Conservation (phyloP, 2,113 vertebrate species). For the Cinclus cinclus region DNA sequence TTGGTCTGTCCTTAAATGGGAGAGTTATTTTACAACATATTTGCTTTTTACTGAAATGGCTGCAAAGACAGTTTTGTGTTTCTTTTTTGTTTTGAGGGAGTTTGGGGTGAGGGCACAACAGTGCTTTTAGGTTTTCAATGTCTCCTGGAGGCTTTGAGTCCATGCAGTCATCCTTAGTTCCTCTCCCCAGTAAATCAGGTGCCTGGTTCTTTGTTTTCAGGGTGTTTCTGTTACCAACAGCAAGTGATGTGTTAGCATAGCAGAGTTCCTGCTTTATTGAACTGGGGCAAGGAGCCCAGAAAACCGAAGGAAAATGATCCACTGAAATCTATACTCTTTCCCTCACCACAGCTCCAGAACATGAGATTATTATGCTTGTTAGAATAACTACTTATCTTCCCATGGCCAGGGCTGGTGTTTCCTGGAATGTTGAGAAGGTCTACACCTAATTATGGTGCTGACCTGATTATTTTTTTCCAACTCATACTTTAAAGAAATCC, state of each 20-base stretch:
- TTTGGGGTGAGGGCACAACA: not conserved
- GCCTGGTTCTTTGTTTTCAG: not conserved
- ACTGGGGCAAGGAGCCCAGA: conserved; percentile 57
- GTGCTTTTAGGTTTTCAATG: not conserved
- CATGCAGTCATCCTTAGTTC: not conserved
- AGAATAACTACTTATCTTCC: not conserved
- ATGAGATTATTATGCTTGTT: not conserved
- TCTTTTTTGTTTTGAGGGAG: not conserved
- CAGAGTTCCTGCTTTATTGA: conserved; percentile 10
- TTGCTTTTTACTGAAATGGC: not conserved
- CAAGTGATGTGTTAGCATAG: not conserved
- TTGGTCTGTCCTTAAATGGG: not conserved
- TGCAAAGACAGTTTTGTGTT: not conserved
- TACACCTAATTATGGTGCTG: not conserved
- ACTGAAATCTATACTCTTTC: conserved; percentile 4
- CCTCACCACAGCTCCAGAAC: not conserved
- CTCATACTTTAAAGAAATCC: not conserved
- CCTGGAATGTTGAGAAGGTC: not conserved
- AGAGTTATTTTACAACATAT: not conserved
- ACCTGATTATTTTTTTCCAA: conserved; percentile 18
- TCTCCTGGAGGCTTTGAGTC: not conserved
- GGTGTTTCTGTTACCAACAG: not conserved
- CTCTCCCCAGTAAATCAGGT: not conserved
- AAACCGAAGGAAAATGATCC: not conserved
- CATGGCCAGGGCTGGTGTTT: not conserved